Percentiles rank a stretch among this genome's conserved stretches.
Evolutionary conservation across 2,888 invertebrate species (phyloP).

Genomic region (Lordiphosa fenestrarum): DNA sequence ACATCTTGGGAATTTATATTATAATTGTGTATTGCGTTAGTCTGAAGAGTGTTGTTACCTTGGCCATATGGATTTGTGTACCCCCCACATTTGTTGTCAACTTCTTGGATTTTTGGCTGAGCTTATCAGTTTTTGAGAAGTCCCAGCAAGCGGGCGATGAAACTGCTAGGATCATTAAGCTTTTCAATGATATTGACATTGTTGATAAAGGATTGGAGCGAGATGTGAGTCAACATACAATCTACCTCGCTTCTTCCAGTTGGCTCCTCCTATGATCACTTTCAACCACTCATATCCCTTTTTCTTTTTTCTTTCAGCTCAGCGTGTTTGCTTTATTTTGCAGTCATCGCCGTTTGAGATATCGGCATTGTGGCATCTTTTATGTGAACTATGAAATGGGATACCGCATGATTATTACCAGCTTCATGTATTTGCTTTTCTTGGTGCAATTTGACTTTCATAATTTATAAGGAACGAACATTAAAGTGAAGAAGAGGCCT

Average conservation of each 20-base stretch:
- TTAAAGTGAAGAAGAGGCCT: constrained; percentile 2
- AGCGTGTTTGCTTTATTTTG: constrained; percentile 35
- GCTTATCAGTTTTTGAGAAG: no score
- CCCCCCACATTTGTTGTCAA: constrained; percentile 11
- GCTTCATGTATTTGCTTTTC: constrained; percentile 38
- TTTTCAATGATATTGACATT: constrained; percentile 14
- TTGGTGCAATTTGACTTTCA: constrained; percentile 54
- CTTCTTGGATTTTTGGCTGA: constrained; percentile 12
- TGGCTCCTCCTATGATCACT: no score
- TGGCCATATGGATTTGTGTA: neutral
- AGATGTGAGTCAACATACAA: no score
- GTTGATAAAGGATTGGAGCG: constrained; percentile 12
- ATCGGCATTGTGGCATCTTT: constrained; percentile 29
- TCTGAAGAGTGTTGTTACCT: neutral
- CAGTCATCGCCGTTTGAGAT: constrained; percentile 20
- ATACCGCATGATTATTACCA: constrained; percentile 42
- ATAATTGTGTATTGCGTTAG: constrained; percentile 18
- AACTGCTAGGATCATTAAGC: constrained; percentile 10
- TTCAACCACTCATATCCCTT: no score
- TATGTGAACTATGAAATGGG: constrained; percentile 34
- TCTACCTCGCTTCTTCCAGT: no score
- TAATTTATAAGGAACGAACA: neutral
- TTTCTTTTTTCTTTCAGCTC: neutral
- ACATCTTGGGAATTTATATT: constrained; percentile 20
- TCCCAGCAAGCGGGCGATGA: no score